A percentile compares a stretch with the other conserved stretches of the same genome.
Evolutionary conservation across 2,113 vertebrate species (phyloP).

Genomic region (Alexandromys fortis): DNA sequence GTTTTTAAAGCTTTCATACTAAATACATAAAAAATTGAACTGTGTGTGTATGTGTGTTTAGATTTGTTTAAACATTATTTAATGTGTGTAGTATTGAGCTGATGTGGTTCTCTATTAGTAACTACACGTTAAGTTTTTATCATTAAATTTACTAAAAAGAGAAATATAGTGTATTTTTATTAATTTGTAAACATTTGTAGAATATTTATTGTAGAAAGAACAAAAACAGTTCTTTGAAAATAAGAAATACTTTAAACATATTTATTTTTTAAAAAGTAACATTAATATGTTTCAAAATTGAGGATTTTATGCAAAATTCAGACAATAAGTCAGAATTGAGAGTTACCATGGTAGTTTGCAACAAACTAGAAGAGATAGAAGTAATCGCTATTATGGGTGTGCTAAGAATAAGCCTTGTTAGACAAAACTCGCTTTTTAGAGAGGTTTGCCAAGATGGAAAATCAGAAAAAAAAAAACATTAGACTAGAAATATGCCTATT

Average conservation of each 20-base stretch:
- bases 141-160: neutral
- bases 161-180: neutral
- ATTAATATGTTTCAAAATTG: neutral
- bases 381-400: neutral
- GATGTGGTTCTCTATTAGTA: neutral
- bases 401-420: conserved; percentile 24
- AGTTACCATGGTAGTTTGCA: neutral
- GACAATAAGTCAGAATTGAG: neutral
- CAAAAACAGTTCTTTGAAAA: neutral
- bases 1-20: neutral
- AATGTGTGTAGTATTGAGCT: neutral
- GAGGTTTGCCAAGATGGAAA: conserved; percentile 32
- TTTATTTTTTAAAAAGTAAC: neutral
- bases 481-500: conserved; percentile 51
- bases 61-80: neutral
- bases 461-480: conserved; percentile 54
- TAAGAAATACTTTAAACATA: neutral
- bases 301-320: neutral
- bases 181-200: neutral
- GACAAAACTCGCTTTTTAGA: conserved; percentile 11
- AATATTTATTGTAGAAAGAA: neutral
- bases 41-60: neutral
- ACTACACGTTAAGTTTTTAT: neutral
- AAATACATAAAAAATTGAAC: neutral
- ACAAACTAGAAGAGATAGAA: conserved; percentile 15